Evolutionary conservation across 92 coral and sea anemone species (phyloP).

Genomic region (Nematostella vectensis): DNA sequence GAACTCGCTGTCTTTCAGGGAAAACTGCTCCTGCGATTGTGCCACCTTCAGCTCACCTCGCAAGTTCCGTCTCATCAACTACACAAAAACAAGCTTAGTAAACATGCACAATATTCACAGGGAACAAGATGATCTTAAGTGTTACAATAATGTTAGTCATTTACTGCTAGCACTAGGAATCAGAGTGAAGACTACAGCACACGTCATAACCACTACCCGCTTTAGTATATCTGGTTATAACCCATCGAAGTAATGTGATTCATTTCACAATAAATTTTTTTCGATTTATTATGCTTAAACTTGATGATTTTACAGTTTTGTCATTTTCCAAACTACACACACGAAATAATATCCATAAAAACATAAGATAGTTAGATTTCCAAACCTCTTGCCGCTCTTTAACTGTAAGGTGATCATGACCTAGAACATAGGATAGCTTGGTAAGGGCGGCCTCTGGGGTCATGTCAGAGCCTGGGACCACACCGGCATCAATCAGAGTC

Average conservation of each 20-base stretch:
- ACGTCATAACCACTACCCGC: no score
- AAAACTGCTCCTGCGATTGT: slow-evolving; percentile 79
- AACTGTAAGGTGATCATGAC: slow-evolving; percentile 35
- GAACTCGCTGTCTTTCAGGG: slow-evolving; percentile 77
- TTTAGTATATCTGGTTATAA: no score
- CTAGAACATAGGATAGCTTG: slow-evolving; percentile 83
- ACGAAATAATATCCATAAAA: no score
- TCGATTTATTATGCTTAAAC: no score
- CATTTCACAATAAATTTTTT: no score
- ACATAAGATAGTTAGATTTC: no score
- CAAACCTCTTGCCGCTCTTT: slow-evolving; percentile 65
- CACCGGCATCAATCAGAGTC: slow-evolving; percentile 81
- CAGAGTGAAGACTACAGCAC: no score
- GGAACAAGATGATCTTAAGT: neutral
- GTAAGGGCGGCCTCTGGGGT: slow-evolving; percentile 98
- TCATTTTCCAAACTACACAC: no score
- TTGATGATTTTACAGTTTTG: no score
- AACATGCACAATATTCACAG: neutral
- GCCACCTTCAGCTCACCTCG: slow-evolving; percentile 96
- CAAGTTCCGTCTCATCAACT: slow-evolving; percentile 72
- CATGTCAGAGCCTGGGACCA: slow-evolving; percentile 92
- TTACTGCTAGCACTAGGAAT: no score
- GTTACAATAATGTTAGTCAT: no score
- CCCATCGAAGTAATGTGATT: no score
- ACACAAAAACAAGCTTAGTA: slow-evolving; percentile 1